phyloP scores from a whole-genome alignment of 2,888 invertebrate genomes.

The Leptopterna dolabrata region DNA sequence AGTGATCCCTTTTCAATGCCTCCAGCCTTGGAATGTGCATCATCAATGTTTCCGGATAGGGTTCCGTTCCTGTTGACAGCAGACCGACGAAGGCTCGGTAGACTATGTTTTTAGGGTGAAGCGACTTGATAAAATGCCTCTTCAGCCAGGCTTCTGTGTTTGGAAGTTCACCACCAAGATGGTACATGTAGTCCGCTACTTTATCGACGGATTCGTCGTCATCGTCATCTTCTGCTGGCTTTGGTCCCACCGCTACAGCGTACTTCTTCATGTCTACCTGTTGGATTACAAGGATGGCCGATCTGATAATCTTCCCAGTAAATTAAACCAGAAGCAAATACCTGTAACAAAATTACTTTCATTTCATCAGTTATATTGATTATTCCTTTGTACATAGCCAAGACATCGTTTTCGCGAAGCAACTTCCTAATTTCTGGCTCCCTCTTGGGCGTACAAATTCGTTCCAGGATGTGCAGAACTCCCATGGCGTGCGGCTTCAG shows the following conservation, averaged over 20 bases:
- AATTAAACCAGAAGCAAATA: too few species aligned
- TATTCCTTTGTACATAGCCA: slow-evolving; percentile 4
- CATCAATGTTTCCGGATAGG: slow-evolving; percentile 21
- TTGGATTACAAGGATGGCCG: too few species aligned
- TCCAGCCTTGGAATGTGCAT: slow-evolving; percentile 26
- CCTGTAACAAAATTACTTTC: too few species aligned
- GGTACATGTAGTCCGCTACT: slow-evolving; percentile 26
- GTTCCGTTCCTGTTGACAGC: background rate
- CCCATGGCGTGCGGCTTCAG: slow-evolving; percentile 16
- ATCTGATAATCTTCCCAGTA: too few species aligned
- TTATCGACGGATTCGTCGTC: slow-evolving; percentile 6
- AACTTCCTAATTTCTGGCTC: background rate
- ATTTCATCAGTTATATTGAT: background rate
- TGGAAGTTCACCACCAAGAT: slow-evolving; percentile 9
- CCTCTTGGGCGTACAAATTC: background rate
- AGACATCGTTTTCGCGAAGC: background rate
- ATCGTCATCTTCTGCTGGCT: background rate
- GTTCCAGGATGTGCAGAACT: slow-evolving; percentile 13
- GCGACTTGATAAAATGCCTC: background rate
- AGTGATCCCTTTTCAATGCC: background rate
- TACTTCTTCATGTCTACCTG: slow-evolving; percentile 6
- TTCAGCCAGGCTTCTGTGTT: slow-evolving; percentile 17
- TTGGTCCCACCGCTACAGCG: background rate
- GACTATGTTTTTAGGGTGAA: background rate
- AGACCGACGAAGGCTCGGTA: background rate